A percentile compares a stretch with the other conserved stretches of the same genome.
Conservation (phyloP, 2,797 vertebrate genomes). For the Sebastes itinus region DNA sequence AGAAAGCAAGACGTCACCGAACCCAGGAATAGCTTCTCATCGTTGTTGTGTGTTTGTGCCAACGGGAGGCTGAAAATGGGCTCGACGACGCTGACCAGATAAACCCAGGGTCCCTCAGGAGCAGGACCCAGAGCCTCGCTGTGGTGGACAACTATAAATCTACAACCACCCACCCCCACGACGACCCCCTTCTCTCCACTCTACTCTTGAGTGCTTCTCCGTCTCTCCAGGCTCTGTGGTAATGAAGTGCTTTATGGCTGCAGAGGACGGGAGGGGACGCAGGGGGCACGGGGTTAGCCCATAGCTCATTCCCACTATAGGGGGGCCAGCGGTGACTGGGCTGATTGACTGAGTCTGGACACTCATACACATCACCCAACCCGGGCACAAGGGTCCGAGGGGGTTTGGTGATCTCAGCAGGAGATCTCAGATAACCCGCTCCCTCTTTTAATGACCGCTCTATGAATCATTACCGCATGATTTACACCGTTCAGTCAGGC, state of each 20-base stretch:
- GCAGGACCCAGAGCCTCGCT: conserved; percentile 31
- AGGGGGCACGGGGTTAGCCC: conserved; percentile 52
- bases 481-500: conserved; percentile 10
- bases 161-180: conserved; percentile 15
- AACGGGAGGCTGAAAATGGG: conserved; percentile 14
- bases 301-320: conserved; percentile 60
- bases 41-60: conserved; percentile 8
- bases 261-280: conserved; percentile 50
- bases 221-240: conserved; percentile 51
- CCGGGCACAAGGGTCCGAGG: background rate
- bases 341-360: conserved; percentile 51
- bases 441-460: background rate
- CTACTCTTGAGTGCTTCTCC: conserved; percentile 58
- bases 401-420: conserved; percentile 14
- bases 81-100: conserved; percentile 19
- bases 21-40: conserved; percentile 8
- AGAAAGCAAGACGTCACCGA: background rate
- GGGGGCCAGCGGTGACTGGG: conserved; percentile 27
- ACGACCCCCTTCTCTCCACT: conserved; percentile 34
- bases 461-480: conserved; percentile 12
- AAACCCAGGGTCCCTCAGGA: conserved; percentile 45
- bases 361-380: background rate
- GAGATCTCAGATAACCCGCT: conserved; percentile 18
- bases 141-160: conserved; percentile 65
- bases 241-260: conserved; percentile 75